A percentile compares a stretch with the other conserved stretches of the same genome.
These are phyloP conservation scores for Sabellastarte sp. DNA, from an alignment of 2,888 invertebrate species.

Conservation along the genomic window DNA sequence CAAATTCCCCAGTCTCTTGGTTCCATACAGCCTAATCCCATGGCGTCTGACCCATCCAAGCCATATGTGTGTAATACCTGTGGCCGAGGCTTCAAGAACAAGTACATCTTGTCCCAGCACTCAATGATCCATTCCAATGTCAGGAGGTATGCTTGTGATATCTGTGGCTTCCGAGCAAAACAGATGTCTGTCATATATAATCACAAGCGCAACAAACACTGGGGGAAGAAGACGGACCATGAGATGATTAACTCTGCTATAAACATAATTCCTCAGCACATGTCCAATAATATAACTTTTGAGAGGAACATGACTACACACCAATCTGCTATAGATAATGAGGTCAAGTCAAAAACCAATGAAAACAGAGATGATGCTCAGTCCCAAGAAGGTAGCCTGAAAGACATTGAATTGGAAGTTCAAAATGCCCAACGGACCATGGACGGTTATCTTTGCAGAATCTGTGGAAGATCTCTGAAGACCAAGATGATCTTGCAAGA, in stretches of 20 bases:
- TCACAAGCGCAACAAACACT: neutral
- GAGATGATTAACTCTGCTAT: neutral
- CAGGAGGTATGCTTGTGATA: neutral
- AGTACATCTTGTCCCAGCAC: neutral
- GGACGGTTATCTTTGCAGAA: constrained; percentile 1
- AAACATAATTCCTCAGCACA: neutral
- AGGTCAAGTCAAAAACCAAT: no score
- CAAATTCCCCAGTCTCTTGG: neutral
- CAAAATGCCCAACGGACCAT: neutral
- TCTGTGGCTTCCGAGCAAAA: neutral
- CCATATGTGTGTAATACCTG: neutral
- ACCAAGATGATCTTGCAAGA: neutral
- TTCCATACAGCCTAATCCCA: neutral
- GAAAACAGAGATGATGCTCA: neutral
- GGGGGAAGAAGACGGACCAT: neutral
- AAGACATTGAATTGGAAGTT: neutral
- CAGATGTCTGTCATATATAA: neutral
- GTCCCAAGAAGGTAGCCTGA: no score
- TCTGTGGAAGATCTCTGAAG: neutral
- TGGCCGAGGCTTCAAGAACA: constrained; percentile 1
- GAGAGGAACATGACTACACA: neutral
- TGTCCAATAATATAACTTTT: neutral
- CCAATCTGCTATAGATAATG: no score
- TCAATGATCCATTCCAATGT: neutral
- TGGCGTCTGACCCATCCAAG: neutral